These are phyloP conservation scores for Nephrotoma flavescens DNA, from an alignment of 2,888 invertebrate genomes.

Conservation along the genomic window DNA sequence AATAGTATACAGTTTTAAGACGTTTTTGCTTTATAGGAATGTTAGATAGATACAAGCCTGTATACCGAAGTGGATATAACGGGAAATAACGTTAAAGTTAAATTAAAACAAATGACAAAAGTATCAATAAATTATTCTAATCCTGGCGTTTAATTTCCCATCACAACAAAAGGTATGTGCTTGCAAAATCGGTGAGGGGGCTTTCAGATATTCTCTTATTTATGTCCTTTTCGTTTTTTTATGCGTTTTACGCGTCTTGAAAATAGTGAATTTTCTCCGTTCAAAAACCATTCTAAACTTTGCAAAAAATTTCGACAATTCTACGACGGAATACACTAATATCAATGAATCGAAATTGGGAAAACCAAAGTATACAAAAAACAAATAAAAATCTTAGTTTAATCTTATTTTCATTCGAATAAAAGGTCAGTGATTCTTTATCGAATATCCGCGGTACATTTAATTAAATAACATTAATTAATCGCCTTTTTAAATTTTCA, in stretches of 20 bases:
- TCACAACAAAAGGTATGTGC: neutral
- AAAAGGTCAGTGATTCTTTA: neutral
- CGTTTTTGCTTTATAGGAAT: neutral
- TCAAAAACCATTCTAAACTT: neutral
- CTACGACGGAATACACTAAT: neutral
- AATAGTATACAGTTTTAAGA: neutral
- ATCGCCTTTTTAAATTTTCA: too few species aligned
- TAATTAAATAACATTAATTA: too few species aligned
- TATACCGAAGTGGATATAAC: neutral
- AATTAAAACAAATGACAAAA: constrained; percentile 5
- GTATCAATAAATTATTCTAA: constrained; percentile 5
- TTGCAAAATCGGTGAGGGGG: neutral
- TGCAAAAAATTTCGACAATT: neutral
- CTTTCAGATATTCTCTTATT: neutral
- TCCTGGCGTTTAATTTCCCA: constrained; percentile 5
- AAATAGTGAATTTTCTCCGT: neutral
- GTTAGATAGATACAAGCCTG: neutral
- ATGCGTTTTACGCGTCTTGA: neutral
- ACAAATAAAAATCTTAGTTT: neutral
- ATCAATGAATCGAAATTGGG: neutral
- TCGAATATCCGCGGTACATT: neutral
- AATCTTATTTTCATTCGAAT: neutral
- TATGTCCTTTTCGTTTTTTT: neutral
- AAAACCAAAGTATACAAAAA: neutral
- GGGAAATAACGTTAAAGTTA: neutral